Conservation (phyloP, 1,140 invertebrate genomes). For the Chironomus striatipennis region DNA sequence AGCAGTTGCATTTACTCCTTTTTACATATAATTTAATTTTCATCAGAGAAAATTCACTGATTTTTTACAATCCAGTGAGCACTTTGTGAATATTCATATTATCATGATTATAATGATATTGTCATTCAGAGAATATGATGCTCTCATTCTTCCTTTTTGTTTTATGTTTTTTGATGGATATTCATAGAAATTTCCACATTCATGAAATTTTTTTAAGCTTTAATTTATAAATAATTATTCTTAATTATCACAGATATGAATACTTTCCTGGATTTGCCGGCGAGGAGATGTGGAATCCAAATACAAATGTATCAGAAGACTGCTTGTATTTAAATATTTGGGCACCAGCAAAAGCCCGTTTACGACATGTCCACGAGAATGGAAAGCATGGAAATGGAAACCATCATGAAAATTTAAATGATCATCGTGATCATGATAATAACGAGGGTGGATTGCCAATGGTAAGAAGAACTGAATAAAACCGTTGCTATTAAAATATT, state of each 20-base stretch:
- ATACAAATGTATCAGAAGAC: conserved; percentile 86
- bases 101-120: background rate
- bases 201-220: background rate
- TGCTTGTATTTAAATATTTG: conserved; percentile 89
- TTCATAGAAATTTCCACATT: background rate
- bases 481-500: background rate
- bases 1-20: background rate
- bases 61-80: background rate
- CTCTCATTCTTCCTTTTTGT: too few species aligned
- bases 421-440: conserved; percentile 29
- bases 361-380: conserved; percentile 46
- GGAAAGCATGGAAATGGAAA: conserved; percentile 18
- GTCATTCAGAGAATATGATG: background rate
- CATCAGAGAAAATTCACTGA: conserved; percentile 5
- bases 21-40: background rate
- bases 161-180: background rate
- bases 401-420: conserved; percentile 33
- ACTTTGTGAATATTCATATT: background rate
- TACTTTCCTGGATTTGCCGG: conserved; percentile 82
- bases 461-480: background rate
- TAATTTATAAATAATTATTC: too few species aligned
- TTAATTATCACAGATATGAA: conserved; percentile 50
- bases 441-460: conserved; percentile 52
- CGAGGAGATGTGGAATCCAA: conserved; percentile 95
- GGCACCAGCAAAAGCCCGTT: conserved; percentile 68